Conservation (phyloP, 2,888 invertebrate genomes). For the Lithophane ornitopus region DNA sequence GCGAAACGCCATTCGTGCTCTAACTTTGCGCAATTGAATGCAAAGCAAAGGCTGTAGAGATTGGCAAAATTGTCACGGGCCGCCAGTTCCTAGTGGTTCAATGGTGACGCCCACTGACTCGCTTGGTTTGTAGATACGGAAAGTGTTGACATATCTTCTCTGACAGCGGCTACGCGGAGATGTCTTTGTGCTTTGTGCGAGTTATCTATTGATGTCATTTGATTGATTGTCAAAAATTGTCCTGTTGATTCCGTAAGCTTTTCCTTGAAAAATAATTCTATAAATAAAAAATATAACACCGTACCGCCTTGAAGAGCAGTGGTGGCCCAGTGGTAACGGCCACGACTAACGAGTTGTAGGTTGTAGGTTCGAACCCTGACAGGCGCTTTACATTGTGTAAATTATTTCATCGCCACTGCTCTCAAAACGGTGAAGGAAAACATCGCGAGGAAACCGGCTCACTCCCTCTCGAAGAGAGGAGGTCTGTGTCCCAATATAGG, state of each 20-base stretch:
- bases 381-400: too few relatives aligned
- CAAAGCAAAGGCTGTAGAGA: background rate
- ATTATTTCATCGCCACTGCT: too few relatives aligned
- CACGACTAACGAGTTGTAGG: too few relatives aligned
- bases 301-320: too few relatives aligned
- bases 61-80: background rate
- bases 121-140: background rate
- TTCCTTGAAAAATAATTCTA: background rate
- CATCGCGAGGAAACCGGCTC: too few relatives aligned
- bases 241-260: background rate
- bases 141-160: background rate
- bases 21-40: background rate
- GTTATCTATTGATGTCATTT: background rate
- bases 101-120: background rate
- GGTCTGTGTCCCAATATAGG: too few relatives aligned
- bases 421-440: too few relatives aligned
- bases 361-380: too few relatives aligned
- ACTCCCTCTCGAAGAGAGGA: too few relatives aligned
- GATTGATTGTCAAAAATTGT: background rate
- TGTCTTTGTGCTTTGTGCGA: background rate
- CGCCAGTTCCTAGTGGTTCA: background rate
- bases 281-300: background rate
- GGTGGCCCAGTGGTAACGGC: too few relatives aligned
- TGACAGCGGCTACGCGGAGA: background rate
- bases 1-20: background rate